A percentile compares a stretch with the other conserved stretches of the same genome.
phyloP scores from a whole-genome alignment of 2,113 vertebrate species.

The Elachura formosa region DNA sequence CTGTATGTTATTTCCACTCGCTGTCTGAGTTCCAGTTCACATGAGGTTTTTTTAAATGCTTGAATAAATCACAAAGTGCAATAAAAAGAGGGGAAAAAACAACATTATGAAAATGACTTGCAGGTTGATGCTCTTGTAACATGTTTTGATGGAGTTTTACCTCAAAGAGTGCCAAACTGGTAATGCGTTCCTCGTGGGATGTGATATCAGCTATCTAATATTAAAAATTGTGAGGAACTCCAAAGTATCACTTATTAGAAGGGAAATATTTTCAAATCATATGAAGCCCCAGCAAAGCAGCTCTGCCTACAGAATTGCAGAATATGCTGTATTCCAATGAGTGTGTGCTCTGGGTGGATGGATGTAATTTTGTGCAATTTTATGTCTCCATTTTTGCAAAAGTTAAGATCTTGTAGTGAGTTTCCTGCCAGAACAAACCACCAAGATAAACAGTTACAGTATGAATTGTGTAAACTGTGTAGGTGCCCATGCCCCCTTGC shows the following conservation, averaged over 20 bases:
- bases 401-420: background rate
- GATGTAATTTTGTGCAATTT: background rate
- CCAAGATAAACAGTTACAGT: background rate
- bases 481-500: background rate
- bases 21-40: background rate
- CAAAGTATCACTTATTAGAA: background rate
- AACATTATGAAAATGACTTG: background rate
- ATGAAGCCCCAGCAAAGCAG: background rate
- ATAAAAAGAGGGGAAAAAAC: slow-evolving; percentile 27
- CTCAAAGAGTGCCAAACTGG: background rate
- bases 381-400: background rate
- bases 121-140: background rate
- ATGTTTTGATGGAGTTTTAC: slow-evolving; percentile 20
- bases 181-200: background rate
- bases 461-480: background rate
- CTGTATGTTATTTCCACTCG: background rate
- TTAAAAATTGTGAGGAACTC: background rate
- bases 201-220: background rate
- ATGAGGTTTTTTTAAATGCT: background rate
- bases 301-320: background rate
- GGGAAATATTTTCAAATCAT: background rate
- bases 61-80: slow-evolving; percentile 19
- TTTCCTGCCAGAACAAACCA: background rate
- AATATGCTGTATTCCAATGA: background rate
- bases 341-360: background rate